Evolutionary conservation across 2,888 invertebrate genomes (phyloP).

Genomic region (Himalopsyche japonica): DNA sequence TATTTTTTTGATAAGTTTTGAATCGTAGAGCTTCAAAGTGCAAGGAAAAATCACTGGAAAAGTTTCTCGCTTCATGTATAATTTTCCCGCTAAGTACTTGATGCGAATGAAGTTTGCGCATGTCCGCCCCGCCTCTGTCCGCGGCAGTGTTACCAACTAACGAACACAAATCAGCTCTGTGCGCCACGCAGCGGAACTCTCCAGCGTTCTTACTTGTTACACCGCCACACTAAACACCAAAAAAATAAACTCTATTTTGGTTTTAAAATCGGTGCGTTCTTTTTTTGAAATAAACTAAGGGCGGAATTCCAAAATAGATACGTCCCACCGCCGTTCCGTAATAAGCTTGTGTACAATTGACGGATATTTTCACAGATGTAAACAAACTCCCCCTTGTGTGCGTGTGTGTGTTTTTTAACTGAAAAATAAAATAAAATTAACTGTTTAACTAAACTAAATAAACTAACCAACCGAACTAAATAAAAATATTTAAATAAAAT

Average conservation of each 20-base stretch:
- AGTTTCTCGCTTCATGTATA: background rate
- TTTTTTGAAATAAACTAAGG: background rate
- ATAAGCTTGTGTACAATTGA: constrained; percentile 4
- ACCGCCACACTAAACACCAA: background rate
- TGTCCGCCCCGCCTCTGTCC: constrained; percentile 10
- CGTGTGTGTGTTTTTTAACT: background rate
- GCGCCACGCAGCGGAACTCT: constrained; percentile 17
- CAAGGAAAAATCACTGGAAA: background rate
- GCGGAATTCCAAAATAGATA: background rate
- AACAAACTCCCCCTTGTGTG: constrained; percentile 2
- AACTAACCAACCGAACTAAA: too few relatives aligned
- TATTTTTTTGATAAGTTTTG: too few relatives aligned
- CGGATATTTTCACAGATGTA: constrained; percentile 19
- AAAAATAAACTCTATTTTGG: background rate
- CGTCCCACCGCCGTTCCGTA: constrained; percentile 1
- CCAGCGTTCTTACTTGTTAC: constrained; percentile 10
- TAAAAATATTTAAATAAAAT: background rate
- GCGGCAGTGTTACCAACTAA: constrained; percentile 16
- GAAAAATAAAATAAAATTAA: background rate
- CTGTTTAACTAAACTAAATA: too few relatives aligned
- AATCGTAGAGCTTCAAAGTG: too few relatives aligned
- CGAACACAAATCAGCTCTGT: constrained; percentile 19
- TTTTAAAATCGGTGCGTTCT: background rate
- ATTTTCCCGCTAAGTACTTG: background rate
- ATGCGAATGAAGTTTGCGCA: constrained; percentile 7